Conservation (phyloP, 2,797 vertebrate genomes). For the Onychomys arenicola region DNA sequence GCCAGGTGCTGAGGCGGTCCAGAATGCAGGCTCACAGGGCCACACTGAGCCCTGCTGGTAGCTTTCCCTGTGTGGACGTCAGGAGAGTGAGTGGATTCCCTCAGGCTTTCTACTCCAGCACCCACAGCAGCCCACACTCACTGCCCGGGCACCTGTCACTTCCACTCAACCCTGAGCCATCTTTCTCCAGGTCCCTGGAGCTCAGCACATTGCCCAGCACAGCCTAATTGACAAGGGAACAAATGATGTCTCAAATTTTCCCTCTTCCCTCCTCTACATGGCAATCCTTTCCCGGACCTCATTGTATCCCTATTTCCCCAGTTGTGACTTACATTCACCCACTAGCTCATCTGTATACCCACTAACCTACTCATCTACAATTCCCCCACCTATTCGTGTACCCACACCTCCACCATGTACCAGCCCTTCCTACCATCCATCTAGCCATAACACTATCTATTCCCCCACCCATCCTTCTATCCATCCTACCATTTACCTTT, state of each 20-base stretch:
- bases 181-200: neutral
- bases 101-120: rapidly evolving
- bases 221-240: neutral
- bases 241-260: neutral
- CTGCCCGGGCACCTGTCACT: rapidly evolving
- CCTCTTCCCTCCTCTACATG: neutral
- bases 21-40: neutral
- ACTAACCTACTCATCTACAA: neutral
- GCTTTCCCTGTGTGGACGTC: neutral
- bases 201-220: too few species aligned
- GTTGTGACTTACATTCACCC: neutral
- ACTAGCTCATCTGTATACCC: neutral
- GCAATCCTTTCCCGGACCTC: rapidly evolving
- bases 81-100: rapidly evolving
- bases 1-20: neutral
- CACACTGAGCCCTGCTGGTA: neutral
- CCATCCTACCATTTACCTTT: neutral
- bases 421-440: neutral
- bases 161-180: neutral
- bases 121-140: rapidly evolving
- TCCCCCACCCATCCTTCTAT: rapidly evolving
- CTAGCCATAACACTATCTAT: too few species aligned
- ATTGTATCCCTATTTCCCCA: neutral
- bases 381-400: rapidly evolving
- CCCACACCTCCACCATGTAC: neutral